Base-by-base conservation (phyloP, 1,140 invertebrate species). In the Leptopilina boulardi region DNA sequence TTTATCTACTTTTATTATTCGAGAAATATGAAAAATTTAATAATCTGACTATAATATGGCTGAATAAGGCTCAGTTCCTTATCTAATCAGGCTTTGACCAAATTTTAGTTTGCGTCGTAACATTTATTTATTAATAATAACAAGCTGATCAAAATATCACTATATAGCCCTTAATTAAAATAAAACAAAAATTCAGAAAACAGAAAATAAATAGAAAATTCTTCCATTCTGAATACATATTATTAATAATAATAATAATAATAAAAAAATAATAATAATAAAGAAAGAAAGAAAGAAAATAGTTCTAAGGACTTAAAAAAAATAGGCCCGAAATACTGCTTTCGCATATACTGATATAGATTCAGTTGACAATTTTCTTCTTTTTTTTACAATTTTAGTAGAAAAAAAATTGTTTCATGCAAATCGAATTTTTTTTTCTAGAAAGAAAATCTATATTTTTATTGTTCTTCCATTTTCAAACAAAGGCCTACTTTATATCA, bases 401-500 rank as follows among this genome's bases (percentile, higher is more conserved):
- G 11, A 23, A 30, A 21, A 41, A 75, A 42, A 56, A 38, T 30
- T 38, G 13, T 42, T 75, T 38, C 21, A 11, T 59, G 56, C 59
- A 66, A 66, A 30, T 66, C 11, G 59, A 66, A 30, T n/a, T 30
- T 30, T 66, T 26, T 34, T 23, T 34, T 30, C 26, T 30, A n/a
- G n/a, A n/a, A n/a, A n/a, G n/a, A n/a, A n/a, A n/a, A 66, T 66
- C 51, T 54, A 3, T 38, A 38, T 51, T 47, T 51, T 51, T 51
- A 26, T 59, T 59, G 74, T 82, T 82, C 70, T 84, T 78, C 81
- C 77, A 66, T 77, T 82, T 81, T 77, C 79, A 83, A 83, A 86
- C 82, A 87, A 88, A 87, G 84, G 82, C 87, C 86, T 87, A 87
- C 82, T 85, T 86, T 86, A 87, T 88, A 88, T 87, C 87, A 88